Evolutionary conservation across 2,888 invertebrate species (phyloP).

Genomic region (Ornithoptera alexandrae): DNA sequence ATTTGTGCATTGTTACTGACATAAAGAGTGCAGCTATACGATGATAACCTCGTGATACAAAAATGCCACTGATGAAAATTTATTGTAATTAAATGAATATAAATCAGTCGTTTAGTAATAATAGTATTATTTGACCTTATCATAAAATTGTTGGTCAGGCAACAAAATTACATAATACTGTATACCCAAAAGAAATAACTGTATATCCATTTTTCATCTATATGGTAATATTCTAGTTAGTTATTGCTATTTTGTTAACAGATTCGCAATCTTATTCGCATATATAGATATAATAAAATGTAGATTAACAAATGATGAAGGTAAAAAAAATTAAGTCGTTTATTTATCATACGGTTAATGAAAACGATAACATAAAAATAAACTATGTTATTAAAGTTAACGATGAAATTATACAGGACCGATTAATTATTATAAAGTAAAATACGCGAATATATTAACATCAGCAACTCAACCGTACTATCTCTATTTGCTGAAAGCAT

Average conservation of each 20-base stretch:
- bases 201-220: slow-evolving; percentile 16
- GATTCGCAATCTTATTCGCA: not conserved
- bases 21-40: not conserved
- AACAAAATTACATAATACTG: slow-evolving; percentile 18
- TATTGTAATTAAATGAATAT: not conserved
- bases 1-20: not conserved
- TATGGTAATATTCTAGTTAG: slow-evolving; percentile 30
- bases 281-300: not conserved
- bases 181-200: slow-evolving; percentile 7
- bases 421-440: not conserved
- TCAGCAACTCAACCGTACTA: not conserved
- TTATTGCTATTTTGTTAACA: slow-evolving; percentile 6
- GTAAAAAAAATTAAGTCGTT: not conserved
- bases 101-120: not conserved
- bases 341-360: not conserved
- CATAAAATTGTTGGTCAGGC: not conserved
- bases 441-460: not conserved
- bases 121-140: not conserved
- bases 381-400: not conserved
- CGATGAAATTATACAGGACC: not conserved
- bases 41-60: not conserved
- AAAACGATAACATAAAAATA: not conserved
- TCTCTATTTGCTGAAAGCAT: not conserved
- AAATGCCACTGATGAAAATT: not conserved
- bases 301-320: not conserved